Conservation (phyloP, 1,140 invertebrate genomes). For the Periplaneta americana region DNA sequence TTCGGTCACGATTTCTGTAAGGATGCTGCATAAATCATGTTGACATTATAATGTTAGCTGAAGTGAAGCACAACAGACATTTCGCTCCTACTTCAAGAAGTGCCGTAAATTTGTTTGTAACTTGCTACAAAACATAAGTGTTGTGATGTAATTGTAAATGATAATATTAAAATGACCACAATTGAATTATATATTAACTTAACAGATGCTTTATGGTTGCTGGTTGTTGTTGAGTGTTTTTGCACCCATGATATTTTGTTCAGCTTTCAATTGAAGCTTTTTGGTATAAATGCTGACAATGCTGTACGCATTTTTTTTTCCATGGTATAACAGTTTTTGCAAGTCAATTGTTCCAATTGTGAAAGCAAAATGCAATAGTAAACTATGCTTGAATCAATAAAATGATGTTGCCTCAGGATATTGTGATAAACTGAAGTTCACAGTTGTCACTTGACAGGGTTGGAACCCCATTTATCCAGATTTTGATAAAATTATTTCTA, state of each 20-base stretch:
- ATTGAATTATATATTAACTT: background rate
- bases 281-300: background rate
- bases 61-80: background rate
- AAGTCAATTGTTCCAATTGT: background rate
- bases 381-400: background rate
- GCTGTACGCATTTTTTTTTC: too few species aligned
- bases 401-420: background rate
- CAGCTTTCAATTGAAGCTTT: background rate
- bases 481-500: too few species aligned
- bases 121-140: background rate
- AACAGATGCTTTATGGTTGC: background rate
- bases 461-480: too few species aligned
- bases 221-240: background rate
- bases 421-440: slow-evolving; percentile 40
- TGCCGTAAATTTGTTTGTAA: background rate
- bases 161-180: background rate
- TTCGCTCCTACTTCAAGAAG: background rate
- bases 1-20: background rate
- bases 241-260: background rate
- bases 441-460: too few species aligned
- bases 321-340: background rate
- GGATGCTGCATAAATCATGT: background rate
- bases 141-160: background rate
- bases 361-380: background rate
- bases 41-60: background rate